Evolutionary conservation across 2,888 invertebrate genomes (phyloP).

Genomic region (Brachypterus glaber): DNA sequence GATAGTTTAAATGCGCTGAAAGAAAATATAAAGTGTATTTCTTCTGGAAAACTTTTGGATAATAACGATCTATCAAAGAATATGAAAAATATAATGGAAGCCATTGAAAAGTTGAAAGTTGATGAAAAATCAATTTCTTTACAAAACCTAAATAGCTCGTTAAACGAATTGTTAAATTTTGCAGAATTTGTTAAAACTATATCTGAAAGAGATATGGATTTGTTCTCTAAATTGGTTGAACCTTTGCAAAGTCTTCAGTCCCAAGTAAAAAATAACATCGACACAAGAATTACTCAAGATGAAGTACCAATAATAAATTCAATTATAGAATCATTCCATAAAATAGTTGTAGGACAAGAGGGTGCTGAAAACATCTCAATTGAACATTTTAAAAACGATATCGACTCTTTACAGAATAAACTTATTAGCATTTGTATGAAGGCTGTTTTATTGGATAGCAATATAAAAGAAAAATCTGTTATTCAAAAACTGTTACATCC

Average conservation of each 20-base stretch:
- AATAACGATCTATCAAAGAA: too few species aligned
- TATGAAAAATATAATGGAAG: neutral
- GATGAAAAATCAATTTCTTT: too few species aligned
- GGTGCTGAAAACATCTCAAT: conserved; percentile 19
- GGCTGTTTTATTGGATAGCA: conserved; percentile 29
- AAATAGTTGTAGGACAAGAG: conserved; percentile 18
- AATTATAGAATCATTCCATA: conserved; percentile 28
- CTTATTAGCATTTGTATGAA: conserved; percentile 35
- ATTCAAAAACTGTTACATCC: conserved; percentile 32
- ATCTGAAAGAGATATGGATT: conserved; percentile 25
- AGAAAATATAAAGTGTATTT: too few species aligned
- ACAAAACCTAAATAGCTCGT: conserved; percentile 27
- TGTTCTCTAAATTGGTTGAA: conserved; percentile 28
- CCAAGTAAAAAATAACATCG: conserved; percentile 24
- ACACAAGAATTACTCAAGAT: conserved; percentile 25
- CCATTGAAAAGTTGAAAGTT: too few species aligned
- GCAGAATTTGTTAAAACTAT: conserved; percentile 28
- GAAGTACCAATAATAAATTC: conserved; percentile 28
- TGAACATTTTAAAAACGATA: conserved; percentile 27
- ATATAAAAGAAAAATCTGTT: conserved; percentile 27
- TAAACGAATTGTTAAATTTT: conserved; percentile 30
- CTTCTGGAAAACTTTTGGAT: too few species aligned
- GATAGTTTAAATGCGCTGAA: too few species aligned
- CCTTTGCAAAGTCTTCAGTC: conserved; percentile 30
- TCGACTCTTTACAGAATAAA: conserved; percentile 33